A percentile compares a stretch with the other conserved stretches of the same genome.
These are phyloP conservation scores for Raja brachyura DNA, from an alignment of 2,113 vertebrate genomes.

Conservation along the genomic window DNA sequence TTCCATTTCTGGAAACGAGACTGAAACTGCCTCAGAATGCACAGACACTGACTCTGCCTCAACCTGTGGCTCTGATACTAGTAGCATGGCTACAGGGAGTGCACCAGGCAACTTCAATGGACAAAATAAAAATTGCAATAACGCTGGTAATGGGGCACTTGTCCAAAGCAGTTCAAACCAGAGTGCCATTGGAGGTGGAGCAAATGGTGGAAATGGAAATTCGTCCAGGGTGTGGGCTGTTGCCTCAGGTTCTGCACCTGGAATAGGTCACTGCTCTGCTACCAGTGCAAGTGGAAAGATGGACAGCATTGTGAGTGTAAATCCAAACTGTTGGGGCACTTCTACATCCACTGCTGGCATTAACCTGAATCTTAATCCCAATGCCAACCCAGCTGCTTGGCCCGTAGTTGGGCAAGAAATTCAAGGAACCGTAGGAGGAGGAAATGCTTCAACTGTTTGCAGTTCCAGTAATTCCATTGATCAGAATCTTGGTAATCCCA, in stretches of 20 bases:
- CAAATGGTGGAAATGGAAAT: slow-evolving; percentile 48
- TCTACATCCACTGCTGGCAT: slow-evolving; percentile 73
- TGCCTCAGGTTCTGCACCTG: slow-evolving; percentile 71
- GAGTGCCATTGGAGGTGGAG: slow-evolving; percentile 66
- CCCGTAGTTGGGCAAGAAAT: slow-evolving; percentile 87
- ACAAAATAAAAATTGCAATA: slow-evolving; percentile 80
- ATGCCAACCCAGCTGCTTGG: slow-evolving; percentile 96
- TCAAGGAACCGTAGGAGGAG: slow-evolving; percentile 64
- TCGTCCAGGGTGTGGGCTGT: slow-evolving; percentile 66
- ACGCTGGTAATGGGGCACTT: slow-evolving; percentile 63
- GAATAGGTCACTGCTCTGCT: slow-evolving; percentile 73
- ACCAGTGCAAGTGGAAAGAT: slow-evolving; percentile 75
- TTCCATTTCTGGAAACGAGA: slow-evolving; percentile 71
- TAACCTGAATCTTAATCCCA: slow-evolving; percentile 95
- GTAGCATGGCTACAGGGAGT: slow-evolving; percentile 91
- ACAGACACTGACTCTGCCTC: slow-evolving; percentile 71
- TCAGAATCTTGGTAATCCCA: slow-evolving; percentile 66
- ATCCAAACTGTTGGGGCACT: slow-evolving; percentile 80
- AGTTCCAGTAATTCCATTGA: slow-evolving; percentile 79
- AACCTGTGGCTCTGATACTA: slow-evolving; percentile 70
- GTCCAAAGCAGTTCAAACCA: slow-evolving; percentile 66
- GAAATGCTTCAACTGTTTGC: slow-evolving; percentile 79
- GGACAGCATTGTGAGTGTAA: slow-evolving; percentile 77
- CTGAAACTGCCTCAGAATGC: slow-evolving; percentile 82
- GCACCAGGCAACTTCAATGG: slow-evolving; percentile 84